These are phyloP conservation scores for Malurus splendens DNA, from an alignment of 2,797 vertebrate species.

Conservation along the genomic window DNA sequence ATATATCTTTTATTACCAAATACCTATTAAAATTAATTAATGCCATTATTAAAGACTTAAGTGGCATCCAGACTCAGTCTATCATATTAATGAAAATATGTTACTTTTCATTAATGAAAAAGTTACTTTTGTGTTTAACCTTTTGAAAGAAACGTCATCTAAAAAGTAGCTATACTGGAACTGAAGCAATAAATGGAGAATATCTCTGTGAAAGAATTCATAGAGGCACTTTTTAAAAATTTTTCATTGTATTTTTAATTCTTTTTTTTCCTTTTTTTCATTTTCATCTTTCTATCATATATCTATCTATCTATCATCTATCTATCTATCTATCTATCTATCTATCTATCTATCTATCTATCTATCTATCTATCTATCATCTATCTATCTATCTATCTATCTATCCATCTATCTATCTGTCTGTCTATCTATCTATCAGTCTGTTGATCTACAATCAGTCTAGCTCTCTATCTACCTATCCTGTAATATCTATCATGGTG, in stretches of 20 bases:
- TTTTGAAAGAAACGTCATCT: neutral
- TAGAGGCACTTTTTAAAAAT: fast-evolving
- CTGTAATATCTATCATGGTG: neutral
- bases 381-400: too few species aligned
- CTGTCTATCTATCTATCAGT: neutral
- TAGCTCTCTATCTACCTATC: neutral
- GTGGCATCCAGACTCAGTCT: fast-evolving
- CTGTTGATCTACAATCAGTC: too few species aligned
- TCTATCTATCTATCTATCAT: too few species aligned
- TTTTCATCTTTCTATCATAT: neutral
- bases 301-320: neutral
- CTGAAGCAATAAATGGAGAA: neutral
- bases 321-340: too few species aligned
- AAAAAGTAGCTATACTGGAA: neutral
- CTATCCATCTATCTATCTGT: neutral
- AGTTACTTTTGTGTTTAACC: neutral
- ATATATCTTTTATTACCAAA: neutral
- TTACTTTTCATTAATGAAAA: too few species aligned
- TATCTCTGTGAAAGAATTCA: neutral
- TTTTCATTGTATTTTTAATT: too few species aligned
- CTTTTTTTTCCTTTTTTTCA: too few species aligned
- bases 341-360: neutral
- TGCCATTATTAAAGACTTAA: neutral
- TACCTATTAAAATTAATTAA: neutral
- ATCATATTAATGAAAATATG: neutral